phyloP scores from a whole-genome alignment of 2,888 invertebrate genomes.

The Lepidochitona cinerea region DNA sequence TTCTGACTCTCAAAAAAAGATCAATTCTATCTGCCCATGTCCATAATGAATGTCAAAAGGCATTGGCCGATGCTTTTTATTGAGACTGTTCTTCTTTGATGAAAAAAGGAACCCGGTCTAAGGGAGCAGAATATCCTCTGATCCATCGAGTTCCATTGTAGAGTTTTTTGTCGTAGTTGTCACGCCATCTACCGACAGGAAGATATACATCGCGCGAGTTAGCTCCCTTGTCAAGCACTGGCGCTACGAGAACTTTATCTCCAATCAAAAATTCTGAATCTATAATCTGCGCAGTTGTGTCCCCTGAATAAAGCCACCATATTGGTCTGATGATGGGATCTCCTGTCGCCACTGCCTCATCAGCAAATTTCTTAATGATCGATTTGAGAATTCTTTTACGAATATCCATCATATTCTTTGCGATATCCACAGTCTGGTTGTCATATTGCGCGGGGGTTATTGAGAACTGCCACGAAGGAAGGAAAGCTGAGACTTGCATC shows the following conservation, averaged over 20 bases:
- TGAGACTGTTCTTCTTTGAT: not conserved
- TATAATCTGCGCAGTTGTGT: constrained; percentile 82
- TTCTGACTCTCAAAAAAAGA: too few relatives aligned
- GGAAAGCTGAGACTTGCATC: constrained; percentile 88
- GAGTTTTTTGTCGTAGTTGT: not conserved
- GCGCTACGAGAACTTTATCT: constrained; percentile 43
- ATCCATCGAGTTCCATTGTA: constrained; percentile 1
- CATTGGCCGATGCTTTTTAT: too few relatives aligned
- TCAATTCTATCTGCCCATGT: too few relatives aligned
- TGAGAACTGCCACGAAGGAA: constrained; percentile 92
- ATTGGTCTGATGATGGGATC: constrained; percentile 90
- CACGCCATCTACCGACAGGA: constrained; percentile 18
- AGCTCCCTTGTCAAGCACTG: constrained; percentile 24
- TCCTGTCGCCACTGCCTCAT: constrained; percentile 15
- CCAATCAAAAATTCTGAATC: constrained; percentile 75
- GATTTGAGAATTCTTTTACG: constrained; percentile 15
- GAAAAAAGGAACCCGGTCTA: constrained; percentile 26
- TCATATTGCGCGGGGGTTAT: constrained; percentile 90
- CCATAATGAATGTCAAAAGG: too few relatives aligned
- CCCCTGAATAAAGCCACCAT: constrained; percentile 87
- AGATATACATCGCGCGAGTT: not conserved
- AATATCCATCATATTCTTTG: constrained; percentile 22
- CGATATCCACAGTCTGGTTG: constrained; percentile 71
- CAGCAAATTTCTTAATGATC: constrained; percentile 8
- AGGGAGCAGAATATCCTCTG: constrained; percentile 16